A percentile compares a stretch with the other conserved stretches of the same genome.
Conservation (phyloP, 2,888 invertebrate genomes). For the Ommatoiulus sabulosus region DNA sequence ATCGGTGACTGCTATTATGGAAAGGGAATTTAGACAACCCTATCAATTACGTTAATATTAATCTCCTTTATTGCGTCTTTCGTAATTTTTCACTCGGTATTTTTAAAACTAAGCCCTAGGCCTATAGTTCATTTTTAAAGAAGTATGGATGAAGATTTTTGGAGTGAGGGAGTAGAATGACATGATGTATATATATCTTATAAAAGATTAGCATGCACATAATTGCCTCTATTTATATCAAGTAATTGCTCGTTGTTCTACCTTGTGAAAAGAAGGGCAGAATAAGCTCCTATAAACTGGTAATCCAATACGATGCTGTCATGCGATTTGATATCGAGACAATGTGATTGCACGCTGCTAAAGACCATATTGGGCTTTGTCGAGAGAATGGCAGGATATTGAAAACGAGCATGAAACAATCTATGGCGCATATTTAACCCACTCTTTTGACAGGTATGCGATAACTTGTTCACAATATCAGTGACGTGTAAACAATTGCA, state of each 20-base stretch:
- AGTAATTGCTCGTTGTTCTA: neutral
- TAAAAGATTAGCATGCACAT: neutral
- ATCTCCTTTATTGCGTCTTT: too few species aligned
- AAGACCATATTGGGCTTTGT: neutral
- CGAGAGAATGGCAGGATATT: neutral
- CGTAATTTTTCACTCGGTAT: too few species aligned
- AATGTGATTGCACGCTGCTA: neutral
- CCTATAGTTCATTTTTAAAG: too few species aligned
- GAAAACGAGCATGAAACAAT: neutral
- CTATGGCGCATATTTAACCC: neutral
- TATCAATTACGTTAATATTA: too few species aligned
- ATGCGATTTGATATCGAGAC: neutral
- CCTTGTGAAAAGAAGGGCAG: neutral
- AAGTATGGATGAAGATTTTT: too few species aligned
- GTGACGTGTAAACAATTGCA: neutral
- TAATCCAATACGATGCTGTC: neutral
- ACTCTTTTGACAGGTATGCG: neutral
- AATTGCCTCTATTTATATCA: neutral
- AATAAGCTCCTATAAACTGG: neutral
- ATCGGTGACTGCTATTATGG: too few species aligned
- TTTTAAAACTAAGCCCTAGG: too few species aligned
- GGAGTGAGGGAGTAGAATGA: too few species aligned
- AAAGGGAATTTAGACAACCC: too few species aligned
- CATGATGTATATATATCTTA: too few species aligned
- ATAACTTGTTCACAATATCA: too few species aligned